Conservation (phyloP, 1,140 invertebrate genomes). For the Calephelis virginiensis region DNA sequence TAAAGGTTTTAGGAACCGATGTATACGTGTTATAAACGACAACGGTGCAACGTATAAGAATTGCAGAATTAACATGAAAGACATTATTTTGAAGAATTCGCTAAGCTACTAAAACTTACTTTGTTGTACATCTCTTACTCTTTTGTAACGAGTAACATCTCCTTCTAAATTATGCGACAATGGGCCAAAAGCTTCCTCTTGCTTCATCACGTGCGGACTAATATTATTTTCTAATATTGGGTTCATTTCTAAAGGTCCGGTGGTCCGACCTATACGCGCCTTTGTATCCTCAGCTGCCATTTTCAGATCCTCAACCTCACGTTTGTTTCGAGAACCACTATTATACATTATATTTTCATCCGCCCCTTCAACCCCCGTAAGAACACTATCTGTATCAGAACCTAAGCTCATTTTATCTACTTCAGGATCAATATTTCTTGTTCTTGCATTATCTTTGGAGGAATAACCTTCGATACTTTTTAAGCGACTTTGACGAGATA, state of each 20-base stretch:
- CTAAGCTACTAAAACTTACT: neutral
- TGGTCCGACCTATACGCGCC: constrained; percentile 23
- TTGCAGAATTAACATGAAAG: constrained; percentile 8
- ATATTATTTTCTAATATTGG: constrained; percentile 37
- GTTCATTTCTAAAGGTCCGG: constrained; percentile 31
- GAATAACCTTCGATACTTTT: neutral
- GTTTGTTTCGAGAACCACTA: constrained; percentile 41
- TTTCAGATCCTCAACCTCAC: constrained; percentile 21
- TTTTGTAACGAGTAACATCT: constrained; percentile 55
- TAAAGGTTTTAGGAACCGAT: constrained; percentile 10
- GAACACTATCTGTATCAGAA: constrained; percentile 55
- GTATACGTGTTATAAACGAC: constrained; percentile 6
- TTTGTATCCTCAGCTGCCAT: neutral
- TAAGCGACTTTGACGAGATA: neutral
- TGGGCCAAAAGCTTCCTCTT: constrained; percentile 51
- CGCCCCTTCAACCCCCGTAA: constrained; percentile 56
- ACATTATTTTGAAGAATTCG: constrained; percentile 14
- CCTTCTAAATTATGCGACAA: constrained; percentile 47
- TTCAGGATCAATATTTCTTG: constrained; percentile 31
- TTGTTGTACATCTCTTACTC: constrained; percentile 49
- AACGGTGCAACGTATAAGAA: neutral
- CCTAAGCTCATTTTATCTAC: constrained; percentile 44
- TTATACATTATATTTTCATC: constrained; percentile 63
- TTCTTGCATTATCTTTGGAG: constrained; percentile 1
- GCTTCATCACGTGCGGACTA: constrained; percentile 41